Evolutionary conservation across 2,797 vertebrate genomes (phyloP).

Genomic region (Hafferia zeledoni): DNA sequence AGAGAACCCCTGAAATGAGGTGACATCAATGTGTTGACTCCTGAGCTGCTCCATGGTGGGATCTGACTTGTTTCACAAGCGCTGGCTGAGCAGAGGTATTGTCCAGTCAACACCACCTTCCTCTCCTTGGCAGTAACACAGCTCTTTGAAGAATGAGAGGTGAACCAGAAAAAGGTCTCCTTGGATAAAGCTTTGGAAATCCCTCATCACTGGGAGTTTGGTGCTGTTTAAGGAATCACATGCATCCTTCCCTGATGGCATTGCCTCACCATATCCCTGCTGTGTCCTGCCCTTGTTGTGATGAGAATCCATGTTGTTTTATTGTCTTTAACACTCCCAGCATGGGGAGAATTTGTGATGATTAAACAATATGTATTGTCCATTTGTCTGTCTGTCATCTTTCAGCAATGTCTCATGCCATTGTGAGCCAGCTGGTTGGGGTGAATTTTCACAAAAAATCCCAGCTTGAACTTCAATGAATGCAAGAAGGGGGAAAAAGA

Average conservation of each 20-base stretch:
- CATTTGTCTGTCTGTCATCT: conserved; percentile 6
- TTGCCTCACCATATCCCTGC: neutral
- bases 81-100: neutral
- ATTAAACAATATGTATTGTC: neutral
- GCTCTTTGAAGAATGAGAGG: neutral
- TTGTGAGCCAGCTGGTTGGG: neutral
- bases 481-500: neutral
- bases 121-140: neutral
- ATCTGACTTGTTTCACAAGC: neutral
- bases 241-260: neutral
- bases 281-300: neutral
- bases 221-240: neutral
- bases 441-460: neutral
- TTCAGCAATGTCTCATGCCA: neutral
- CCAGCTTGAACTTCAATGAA: neutral
- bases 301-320: neutral
- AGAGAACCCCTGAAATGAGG: neutral
- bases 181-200: neutral
- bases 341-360: neutral
- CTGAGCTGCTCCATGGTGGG: neutral
- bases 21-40: accelerated
- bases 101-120: neutral
- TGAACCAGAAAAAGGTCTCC: neutral
- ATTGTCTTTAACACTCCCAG: neutral
- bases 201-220: neutral